Conservation (phyloP, 2,888 invertebrate genomes). For the Aphrophora alni region DNA sequence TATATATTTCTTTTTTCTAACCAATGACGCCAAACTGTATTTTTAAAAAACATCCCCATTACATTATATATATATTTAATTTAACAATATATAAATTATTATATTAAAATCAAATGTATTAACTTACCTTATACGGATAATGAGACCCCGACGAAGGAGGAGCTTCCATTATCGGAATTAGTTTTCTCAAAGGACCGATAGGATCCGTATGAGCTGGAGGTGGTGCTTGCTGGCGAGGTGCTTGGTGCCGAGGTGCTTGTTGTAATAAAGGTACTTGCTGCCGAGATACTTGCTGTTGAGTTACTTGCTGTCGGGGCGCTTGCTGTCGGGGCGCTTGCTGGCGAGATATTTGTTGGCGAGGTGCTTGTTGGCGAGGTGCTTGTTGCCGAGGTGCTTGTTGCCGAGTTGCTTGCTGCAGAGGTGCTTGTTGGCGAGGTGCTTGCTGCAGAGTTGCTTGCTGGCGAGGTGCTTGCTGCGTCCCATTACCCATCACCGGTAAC, state of each 20-base stretch:
- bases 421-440: constrained; percentile 64
- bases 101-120: no score
- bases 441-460: constrained; percentile 59
- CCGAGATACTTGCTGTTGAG: no score
- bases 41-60: no score
- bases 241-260: constrained; percentile 32
- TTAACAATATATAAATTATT: no score
- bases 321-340: constrained; percentile 64
- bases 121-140: constrained; percentile 70
- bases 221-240: constrained; percentile 62
- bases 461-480: constrained; percentile 34
- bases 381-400: constrained; percentile 62
- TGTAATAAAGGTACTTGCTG: constrained; percentile 63
- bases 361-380: constrained; percentile 64
- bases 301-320: no score
- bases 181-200: constrained; percentile 60
- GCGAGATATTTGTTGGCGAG: no score
- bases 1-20: no score
- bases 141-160: constrained; percentile 67
- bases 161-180: constrained; percentile 75
- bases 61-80: no score
- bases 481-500: constrained; percentile 41
- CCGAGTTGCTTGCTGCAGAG: no score
- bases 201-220: constrained; percentile 64
- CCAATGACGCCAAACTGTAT: no score